Conservation (phyloP, 2,888 invertebrate genomes). For the Lampropteryx suffumata region DNA sequence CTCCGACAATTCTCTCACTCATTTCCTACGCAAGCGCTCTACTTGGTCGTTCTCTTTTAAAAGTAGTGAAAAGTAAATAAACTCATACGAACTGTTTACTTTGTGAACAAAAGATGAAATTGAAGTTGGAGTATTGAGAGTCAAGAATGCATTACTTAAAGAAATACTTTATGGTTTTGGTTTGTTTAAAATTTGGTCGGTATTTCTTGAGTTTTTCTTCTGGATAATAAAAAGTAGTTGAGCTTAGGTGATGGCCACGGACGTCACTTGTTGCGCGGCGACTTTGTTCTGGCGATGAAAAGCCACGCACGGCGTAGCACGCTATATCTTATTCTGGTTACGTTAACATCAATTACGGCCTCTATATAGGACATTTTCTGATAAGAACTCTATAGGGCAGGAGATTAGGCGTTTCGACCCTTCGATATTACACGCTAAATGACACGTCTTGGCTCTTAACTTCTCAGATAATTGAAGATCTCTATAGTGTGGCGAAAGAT, state of each 20-base stretch:
- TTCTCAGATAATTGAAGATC: background rate
- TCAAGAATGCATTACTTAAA: conserved; percentile 29
- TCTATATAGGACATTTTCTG: conserved; percentile 16
- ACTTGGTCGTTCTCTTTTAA: conserved; percentile 61
- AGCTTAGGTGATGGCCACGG: conserved; percentile 54
- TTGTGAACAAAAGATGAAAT: conserved; percentile 59
- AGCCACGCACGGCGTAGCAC: conserved; percentile 75
- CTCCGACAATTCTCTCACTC: conserved; percentile 63
- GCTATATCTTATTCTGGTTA: conserved; percentile 61
- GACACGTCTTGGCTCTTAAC: background rate
- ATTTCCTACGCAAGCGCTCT: conserved; percentile 67
- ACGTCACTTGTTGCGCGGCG: conserved; percentile 76
- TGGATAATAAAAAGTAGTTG: conserved; percentile 47
- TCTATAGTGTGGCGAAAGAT: too few relatives aligned
- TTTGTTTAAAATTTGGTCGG: conserved; percentile 20
- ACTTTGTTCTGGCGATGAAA: conserved; percentile 73
- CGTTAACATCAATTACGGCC: conserved; percentile 60
- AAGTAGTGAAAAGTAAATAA: conserved; percentile 80
- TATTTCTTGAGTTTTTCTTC: conserved; percentile 35
- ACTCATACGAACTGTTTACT: conserved; percentile 71
- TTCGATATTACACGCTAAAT: background rate
- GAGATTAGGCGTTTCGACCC: background rate
- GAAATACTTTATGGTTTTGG: background rate
- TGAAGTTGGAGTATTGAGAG: conserved; percentile 39
- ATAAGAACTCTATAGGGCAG: conserved; percentile 12